Percentiles rank a stretch among this genome's conserved stretches.
Evolutionary conservation across 2,113 vertebrate genomes (phyloP).

Genomic region (Myiopsitta monachus): DNA sequence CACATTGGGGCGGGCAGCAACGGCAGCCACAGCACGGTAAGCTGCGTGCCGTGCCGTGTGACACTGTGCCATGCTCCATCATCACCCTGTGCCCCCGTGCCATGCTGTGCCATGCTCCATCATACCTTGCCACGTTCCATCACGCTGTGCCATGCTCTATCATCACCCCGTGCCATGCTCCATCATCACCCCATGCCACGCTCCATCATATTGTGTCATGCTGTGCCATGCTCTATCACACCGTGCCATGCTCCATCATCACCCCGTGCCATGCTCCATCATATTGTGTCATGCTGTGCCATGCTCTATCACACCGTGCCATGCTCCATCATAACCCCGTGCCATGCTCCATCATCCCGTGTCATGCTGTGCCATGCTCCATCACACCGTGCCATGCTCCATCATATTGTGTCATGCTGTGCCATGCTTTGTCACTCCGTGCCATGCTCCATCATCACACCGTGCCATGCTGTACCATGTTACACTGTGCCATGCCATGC

Average conservation of each 20-base stretch:
- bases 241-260: too few relatives aligned
- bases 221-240: neutral
- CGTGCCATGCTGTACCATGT: neutral
- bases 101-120: neutral
- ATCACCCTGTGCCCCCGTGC: too few relatives aligned
- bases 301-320: too few relatives aligned
- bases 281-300: too few relatives aligned
- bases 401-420: accelerated
- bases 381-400: too few relatives aligned
- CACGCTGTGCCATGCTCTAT: neutral
- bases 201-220: too few relatives aligned
- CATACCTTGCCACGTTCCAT: too few relatives aligned
- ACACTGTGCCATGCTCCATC: too few relatives aligned
- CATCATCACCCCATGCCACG: too few relatives aligned
- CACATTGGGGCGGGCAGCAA: slow-evolving; percentile 79
- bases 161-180: too few relatives aligned
- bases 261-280: too few relatives aligned
- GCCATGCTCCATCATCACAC: neutral
- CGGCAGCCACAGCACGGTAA: slow-evolving; percentile 79
- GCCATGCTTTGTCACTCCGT: neutral
- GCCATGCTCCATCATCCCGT: neutral
- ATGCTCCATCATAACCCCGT: neutral
- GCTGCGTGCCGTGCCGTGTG: neutral
- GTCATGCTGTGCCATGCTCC: too few relatives aligned
- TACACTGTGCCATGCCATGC: neutral